Conservation (phyloP, 2,888 invertebrate genomes). For the Crossocerus cetratus region DNA sequence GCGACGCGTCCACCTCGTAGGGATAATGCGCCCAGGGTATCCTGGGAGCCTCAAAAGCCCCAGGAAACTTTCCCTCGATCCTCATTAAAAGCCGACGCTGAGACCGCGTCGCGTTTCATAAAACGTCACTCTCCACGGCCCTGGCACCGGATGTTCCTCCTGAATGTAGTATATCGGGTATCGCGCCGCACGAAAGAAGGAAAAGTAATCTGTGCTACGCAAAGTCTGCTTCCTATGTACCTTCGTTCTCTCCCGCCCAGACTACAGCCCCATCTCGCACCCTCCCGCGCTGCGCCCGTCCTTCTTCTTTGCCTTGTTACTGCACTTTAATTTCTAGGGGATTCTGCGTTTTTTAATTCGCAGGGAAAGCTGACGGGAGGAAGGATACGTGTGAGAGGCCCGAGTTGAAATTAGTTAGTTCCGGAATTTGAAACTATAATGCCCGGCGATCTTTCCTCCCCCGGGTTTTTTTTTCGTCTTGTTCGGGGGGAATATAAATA, state of each 20-base stretch:
- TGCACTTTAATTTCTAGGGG: not conserved
- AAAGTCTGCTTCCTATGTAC: not conserved
- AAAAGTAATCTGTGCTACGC: conserved; percentile 40
- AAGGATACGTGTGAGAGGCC: too few relatives aligned
- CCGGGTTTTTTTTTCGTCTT: too few relatives aligned
- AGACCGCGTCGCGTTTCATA: conserved; percentile 37
- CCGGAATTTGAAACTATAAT: too few relatives aligned
- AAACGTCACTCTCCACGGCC: conserved; percentile 32
- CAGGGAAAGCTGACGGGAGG: too few relatives aligned
- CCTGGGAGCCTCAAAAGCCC: conserved; percentile 38
- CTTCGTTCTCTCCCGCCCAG: not conserved
- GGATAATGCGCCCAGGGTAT: conserved; percentile 44
- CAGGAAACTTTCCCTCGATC: conserved; percentile 53
- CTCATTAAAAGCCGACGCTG: conserved; percentile 49
- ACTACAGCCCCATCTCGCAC: not conserved
- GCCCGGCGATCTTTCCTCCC: too few relatives aligned
- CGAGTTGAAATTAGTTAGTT: too few relatives aligned
- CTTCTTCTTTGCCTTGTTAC: not conserved
- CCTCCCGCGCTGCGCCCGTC: not conserved
- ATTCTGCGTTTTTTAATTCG: too few relatives aligned
- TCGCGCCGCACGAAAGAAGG: conserved; percentile 21
- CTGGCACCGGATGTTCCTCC: conserved; percentile 23
- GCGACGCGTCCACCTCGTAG: conserved; percentile 22
- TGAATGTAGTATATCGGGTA: conserved; percentile 39
- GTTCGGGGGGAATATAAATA: too few relatives aligned